Evolutionary conservation across 2,888 invertebrate genomes (phyloP).

Genomic region (Maniola hyperantus): DNA sequence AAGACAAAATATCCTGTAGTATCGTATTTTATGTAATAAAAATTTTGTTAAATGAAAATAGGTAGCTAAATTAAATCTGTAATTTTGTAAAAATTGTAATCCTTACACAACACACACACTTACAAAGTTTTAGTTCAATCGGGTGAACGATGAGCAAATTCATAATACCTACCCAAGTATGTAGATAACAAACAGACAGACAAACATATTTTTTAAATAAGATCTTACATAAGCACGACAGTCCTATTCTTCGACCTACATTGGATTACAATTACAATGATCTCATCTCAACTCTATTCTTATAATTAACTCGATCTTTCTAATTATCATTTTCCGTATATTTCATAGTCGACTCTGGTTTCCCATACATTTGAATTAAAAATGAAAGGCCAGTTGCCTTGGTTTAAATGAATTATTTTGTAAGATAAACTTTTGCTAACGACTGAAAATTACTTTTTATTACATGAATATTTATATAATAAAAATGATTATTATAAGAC

Average conservation of each 20-base stretch:
- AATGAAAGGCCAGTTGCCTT: slow-evolving; percentile 9
- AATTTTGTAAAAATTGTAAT: too few relatives aligned
- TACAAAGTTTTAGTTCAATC: too few relatives aligned
- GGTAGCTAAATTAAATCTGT: too few relatives aligned
- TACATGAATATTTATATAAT: not conserved
- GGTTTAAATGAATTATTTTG: slow-evolving; percentile 17
- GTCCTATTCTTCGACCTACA: not conserved
- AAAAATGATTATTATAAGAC: not conserved
- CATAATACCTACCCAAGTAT: too few relatives aligned
- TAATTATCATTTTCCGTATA: slow-evolving; percentile 33
- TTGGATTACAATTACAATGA: slow-evolving; percentile 5
- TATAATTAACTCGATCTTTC: slow-evolving; percentile 16
- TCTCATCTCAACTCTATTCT: slow-evolving; percentile 14
- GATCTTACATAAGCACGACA: slow-evolving; percentile 1
- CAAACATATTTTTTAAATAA: not conserved
- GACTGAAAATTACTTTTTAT: not conserved
- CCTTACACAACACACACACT: too few relatives aligned
- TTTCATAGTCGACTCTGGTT: slow-evolving; percentile 28
- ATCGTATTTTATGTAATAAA: too few relatives aligned
- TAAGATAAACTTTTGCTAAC: not conserved
- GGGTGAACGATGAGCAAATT: too few relatives aligned
- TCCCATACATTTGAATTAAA: slow-evolving; percentile 19
- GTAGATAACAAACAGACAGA: too few relatives aligned
- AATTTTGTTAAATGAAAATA: too few relatives aligned
- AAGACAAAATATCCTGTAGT: too few relatives aligned